Percentiles rank a stretch among this genome's conserved stretches.
These are phyloP conservation scores for Struthio camelus DNA, from an alignment of 2,113 vertebrate genomes.

Conservation along the genomic window DNA sequence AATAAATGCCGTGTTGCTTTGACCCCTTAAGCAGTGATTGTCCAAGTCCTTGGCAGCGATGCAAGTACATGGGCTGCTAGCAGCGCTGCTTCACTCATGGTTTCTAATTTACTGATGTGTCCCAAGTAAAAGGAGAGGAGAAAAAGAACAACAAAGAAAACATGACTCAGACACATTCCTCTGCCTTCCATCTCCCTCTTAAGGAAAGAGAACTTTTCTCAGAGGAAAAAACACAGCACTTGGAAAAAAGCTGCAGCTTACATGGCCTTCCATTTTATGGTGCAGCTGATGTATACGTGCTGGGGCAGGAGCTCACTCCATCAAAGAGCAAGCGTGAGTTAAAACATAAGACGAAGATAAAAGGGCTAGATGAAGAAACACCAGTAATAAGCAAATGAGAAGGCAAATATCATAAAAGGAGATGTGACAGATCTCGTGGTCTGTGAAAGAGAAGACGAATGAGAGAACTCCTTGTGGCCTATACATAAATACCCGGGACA, in stretches of 20 bases:
- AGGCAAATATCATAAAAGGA: background rate
- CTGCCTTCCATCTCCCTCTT: background rate
- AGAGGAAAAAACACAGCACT: background rate
- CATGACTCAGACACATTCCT: background rate
- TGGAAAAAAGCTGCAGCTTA: background rate
- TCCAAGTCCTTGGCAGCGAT: background rate
- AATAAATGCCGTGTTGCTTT: background rate
- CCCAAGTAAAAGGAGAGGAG: background rate
- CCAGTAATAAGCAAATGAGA: background rate
- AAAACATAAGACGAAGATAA: background rate
- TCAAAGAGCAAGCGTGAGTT: background rate
- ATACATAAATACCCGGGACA: background rate
- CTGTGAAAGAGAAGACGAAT: background rate
- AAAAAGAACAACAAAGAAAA: background rate
- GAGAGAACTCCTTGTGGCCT: background rate
- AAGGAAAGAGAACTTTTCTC: background rate
- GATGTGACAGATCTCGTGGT: background rate
- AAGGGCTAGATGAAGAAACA: background rate
- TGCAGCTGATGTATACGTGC: rapidly evolving
- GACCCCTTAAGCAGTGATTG: background rate
- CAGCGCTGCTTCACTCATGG: background rate
- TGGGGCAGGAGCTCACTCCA: rapidly evolving
- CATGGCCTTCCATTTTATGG: rapidly evolving
- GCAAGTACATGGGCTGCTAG: background rate
- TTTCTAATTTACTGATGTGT: background rate